Evolutionary conservation across 1,140 invertebrate species (phyloP), one percentile per base, ranked within the genome.

Genomic region (Euura saliciscinereae): DNA sequence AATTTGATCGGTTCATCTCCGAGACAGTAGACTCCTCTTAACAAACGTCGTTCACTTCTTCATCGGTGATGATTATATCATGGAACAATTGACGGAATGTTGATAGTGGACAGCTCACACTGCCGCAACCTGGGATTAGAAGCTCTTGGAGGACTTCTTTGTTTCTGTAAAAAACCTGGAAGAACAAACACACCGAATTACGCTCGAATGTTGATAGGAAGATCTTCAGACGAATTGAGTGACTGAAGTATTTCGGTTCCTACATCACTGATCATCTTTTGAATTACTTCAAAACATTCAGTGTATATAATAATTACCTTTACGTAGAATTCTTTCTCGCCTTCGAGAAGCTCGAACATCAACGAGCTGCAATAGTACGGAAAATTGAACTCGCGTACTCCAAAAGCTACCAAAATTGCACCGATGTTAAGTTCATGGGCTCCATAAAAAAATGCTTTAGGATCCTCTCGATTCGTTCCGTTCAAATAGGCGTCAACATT

Each of bases 391-490:
- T 92, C 84, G 80, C 90, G 94, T 1, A 92, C 87, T 8, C 89
- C 88, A 43, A 93, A 80, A 0, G 90, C 89, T 43, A 88, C 85
- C 77, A 94, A 85, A n/a, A 94, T 76, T n/a, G 90, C 90, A 2
- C 90, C 88, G 2, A 95, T 87, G 46, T 91, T 93, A 71, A 91
- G 91, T 80, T 94, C 93, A 81, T 94, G 92, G 3, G 87, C 90
- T 1, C 90, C 90, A 80, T 90, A 91, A 65, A 91, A 75, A 66
- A 86, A 88, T 67, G 8, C 66, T 13, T 11, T 59, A 3, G 10
- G 51, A 59, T 44, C 10, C 10, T n/a, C 13, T 11, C 3, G 13
- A 8, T 11, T 8, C 66, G 66, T 11, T 2, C 66, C 66, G 66
- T 67, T 11, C 28, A 67, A 42, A 67, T 67, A 67, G 6, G 11